Conservation (phyloP, 1,140 invertebrate genomes). For the Ruditapes philippinarum region DNA sequence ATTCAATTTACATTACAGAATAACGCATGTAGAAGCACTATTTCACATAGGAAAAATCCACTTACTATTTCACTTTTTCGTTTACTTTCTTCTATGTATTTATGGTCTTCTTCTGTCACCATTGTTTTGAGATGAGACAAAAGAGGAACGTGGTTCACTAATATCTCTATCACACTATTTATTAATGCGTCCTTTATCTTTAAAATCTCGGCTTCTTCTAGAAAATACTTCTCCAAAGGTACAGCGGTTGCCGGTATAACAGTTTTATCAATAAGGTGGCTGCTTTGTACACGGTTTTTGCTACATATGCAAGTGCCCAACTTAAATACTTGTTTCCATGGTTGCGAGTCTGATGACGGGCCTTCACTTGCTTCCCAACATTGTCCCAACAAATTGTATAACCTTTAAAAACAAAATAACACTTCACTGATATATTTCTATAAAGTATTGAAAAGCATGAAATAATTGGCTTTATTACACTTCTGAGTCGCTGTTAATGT, state of each 20-base stretch:
- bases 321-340: constrained; percentile 37
- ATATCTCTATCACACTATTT: not conserved
- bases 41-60: no score
- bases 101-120: not conserved
- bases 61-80: constrained; percentile 45
- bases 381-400: constrained; percentile 52
- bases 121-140: not conserved
- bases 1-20: no score
- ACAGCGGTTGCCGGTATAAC: not conserved
- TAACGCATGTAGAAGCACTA: no score
- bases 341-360: constrained; percentile 39
- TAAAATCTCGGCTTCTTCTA: not conserved
- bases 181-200: not conserved
- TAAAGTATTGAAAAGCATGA: no score
- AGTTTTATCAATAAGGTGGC: not conserved
- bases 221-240: not conserved
- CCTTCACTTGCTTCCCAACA: constrained; percentile 36
- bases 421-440: no score
- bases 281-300: constrained; percentile 34
- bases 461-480: no score
- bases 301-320: constrained; percentile 38
- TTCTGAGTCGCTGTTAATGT: no score
- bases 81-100: not conserved
- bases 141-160: not conserved
- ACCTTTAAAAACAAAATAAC: no score